Percentiles rank a stretch among this genome's conserved stretches.
Evolutionary conservation across 1,140 invertebrate genomes (phyloP).

Genomic region (Anastatus disparis): DNA sequence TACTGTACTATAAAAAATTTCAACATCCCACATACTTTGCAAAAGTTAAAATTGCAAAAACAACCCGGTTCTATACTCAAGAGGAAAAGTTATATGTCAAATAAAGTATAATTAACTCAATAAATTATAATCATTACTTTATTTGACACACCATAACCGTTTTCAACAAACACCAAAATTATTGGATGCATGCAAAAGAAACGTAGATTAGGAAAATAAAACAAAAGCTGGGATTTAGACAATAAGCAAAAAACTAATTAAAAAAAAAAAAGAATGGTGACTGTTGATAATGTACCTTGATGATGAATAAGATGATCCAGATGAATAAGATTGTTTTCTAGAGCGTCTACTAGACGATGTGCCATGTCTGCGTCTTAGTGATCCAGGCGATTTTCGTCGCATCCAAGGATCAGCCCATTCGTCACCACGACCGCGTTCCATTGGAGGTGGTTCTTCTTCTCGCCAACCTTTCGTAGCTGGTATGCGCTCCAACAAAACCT

Average conservation of each 20-base stretch:
- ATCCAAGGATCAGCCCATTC: conserved; percentile 96
- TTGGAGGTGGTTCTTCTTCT: conserved; percentile 56
- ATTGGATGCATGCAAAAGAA: neutral
- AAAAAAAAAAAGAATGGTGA: neutral
- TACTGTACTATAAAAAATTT: no score
- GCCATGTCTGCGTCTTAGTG: conserved; percentile 62
- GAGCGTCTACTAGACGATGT: conserved; percentile 63
- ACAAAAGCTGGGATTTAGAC: neutral
- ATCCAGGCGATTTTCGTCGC: conserved; percentile 76
- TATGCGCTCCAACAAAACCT: conserved; percentile 81
- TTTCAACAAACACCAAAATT: no score
- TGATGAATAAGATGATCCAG: conserved; percentile 80
- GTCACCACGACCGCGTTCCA: conserved; percentile 73
- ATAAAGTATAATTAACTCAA: no score
- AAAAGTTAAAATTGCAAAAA: no score
- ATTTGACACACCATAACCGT: no score
- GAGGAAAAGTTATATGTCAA: no score
- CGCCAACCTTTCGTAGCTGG: conserved; percentile 67
- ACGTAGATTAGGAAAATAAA: neutral
- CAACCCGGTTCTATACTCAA: no score
- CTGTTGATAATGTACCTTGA: conserved; percentile 68
- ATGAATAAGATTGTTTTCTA: conserved; percentile 75
- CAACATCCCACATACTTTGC: no score
- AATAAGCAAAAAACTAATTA: conserved; percentile 12
- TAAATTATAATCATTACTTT: no score